A percentile compares a stretch with the other conserved stretches of the same genome.
phyloP scores from a whole-genome alignment of 1,140 invertebrate genomes.

The Drosophila sechellia region DNA sequence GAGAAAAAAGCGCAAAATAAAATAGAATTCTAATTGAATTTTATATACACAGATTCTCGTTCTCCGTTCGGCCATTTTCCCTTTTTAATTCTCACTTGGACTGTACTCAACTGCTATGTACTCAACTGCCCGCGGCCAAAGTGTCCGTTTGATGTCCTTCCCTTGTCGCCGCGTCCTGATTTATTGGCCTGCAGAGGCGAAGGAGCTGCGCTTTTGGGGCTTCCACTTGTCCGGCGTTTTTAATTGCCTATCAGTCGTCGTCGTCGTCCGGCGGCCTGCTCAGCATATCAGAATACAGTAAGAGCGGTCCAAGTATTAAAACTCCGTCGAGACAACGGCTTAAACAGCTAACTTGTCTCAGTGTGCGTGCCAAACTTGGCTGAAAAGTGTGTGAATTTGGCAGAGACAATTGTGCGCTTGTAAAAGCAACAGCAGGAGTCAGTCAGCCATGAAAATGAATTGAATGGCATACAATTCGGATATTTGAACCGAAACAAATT shows the following conservation, averaged over 20 bases:
- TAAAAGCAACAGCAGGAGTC: conserved; percentile 26
- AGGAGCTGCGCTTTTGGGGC: conserved; percentile 57
- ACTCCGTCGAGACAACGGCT: background rate
- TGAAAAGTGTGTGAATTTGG: conserved; percentile 50
- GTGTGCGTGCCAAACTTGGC: conserved; percentile 52
- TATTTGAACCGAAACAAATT: background rate
- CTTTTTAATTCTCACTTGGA: conserved; percentile 45
- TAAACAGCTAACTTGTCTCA: background rate
- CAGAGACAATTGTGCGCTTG: conserved; percentile 58
- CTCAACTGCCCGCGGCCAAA: conserved; percentile 30
- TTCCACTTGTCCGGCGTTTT: conserved; percentile 57
- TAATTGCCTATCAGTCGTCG: conserved; percentile 69
- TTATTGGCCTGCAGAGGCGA: conserved; percentile 60
- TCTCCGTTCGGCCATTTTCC: conserved; percentile 11
- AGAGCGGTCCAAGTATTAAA: background rate
- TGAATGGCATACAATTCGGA: background rate
- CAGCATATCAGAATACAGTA: conserved; percentile 38
- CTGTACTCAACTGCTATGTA: conserved; percentile 17
- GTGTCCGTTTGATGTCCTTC: conserved; percentile 62
- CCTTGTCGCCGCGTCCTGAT: conserved; percentile 58
- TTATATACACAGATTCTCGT: conserved; percentile 56
- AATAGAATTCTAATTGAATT: conserved; percentile 80
- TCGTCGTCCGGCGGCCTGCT: conserved; percentile 15
- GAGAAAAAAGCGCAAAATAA: conserved; percentile 40
- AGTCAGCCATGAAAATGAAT: background rate